Percentiles rank a stretch among this genome's conserved stretches.
These are phyloP conservation scores for Hydrocynus forskahlii DNA, from an alignment of 2,797 vertebrate species.

Conservation along the genomic window DNA sequence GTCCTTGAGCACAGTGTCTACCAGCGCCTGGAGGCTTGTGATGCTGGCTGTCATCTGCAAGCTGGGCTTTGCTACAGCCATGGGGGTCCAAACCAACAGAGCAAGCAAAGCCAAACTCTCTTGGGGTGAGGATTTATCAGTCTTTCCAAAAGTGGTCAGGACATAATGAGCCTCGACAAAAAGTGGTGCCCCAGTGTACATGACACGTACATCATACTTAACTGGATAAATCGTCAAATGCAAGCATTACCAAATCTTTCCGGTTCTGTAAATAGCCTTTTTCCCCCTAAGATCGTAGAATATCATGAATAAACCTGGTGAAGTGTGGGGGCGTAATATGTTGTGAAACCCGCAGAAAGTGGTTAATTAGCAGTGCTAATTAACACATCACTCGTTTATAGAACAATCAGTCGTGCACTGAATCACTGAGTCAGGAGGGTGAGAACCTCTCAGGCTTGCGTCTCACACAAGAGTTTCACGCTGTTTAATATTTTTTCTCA, in stretches of 20 bases:
- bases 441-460: background rate
- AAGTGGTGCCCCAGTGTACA: no score
- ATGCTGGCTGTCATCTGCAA: no score
- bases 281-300: background rate
- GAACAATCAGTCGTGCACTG: background rate
- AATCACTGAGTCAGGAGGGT: background rate
- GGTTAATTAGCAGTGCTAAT: conserved; percentile 7
- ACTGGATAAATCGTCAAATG: no score
- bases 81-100: no score
- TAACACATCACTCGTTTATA: background rate
- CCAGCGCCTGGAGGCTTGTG: no score
- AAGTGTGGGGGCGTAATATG: background rate
- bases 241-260: background rate
- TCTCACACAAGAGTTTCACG: background rate
- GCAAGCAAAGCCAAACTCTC: no score
- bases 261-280: background rate
- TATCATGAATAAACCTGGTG: background rate
- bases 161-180: no score
- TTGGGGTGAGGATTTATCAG: no score
- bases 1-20: no score
- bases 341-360: conserved; percentile 7
- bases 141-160: no score
- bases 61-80: no score
- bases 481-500: background rate
- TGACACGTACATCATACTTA: no score